Evolutionary conservation across 2,888 invertebrate genomes (phyloP).

Genomic region (Lissocephala sabroskyi): DNA sequence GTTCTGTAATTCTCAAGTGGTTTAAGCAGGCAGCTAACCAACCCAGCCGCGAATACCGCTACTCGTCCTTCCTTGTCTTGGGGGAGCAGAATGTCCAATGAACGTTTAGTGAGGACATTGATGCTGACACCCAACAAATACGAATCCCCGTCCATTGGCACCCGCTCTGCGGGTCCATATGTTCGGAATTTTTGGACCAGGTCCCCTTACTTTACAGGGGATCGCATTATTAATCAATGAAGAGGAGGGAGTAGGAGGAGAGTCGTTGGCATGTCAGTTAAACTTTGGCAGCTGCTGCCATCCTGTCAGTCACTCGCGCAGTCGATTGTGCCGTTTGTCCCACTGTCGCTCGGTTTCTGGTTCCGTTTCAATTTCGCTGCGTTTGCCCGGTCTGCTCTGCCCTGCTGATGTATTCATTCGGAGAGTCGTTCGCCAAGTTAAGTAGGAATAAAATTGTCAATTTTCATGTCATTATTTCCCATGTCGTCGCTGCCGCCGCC

Average conservation of each 20-base stretch:
- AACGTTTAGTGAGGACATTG: slow-evolving; percentile 89
- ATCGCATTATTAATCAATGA: slow-evolving; percentile 43
- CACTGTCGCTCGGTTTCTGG: slow-evolving; percentile 29
- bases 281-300: slow-evolving; percentile 57
- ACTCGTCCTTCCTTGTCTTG: slow-evolving; percentile 82
- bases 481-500: slow-evolving; percentile 39
- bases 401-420: slow-evolving; percentile 55
- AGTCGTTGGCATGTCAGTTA: slow-evolving; percentile 31
- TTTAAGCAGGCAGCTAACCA: slow-evolving; percentile 15
- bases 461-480: slow-evolving; percentile 66
- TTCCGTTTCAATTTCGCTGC: slow-evolving; percentile 34
- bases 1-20: slow-evolving; percentile 51
- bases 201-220: slow-evolving; percentile 80
- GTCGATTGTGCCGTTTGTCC: slow-evolving; percentile 14
- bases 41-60: no score
- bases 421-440: slow-evolving; percentile 60
- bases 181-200: slow-evolving; percentile 86
- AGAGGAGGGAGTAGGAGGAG: no score
- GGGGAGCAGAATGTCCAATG: slow-evolving; percentile 90
- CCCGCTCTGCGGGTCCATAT: no score
- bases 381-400: background rate
- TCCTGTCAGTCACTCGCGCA: slow-evolving; percentile 39
- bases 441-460: slow-evolving; percentile 67
- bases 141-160: slow-evolving; percentile 61
- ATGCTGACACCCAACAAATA: slow-evolving; percentile 81